Percentiles rank a stretch among this genome's conserved stretches.
Conservation (phyloP, 2,113 vertebrate genomes). For the zebrafish (Danio rerio) region DNA sequence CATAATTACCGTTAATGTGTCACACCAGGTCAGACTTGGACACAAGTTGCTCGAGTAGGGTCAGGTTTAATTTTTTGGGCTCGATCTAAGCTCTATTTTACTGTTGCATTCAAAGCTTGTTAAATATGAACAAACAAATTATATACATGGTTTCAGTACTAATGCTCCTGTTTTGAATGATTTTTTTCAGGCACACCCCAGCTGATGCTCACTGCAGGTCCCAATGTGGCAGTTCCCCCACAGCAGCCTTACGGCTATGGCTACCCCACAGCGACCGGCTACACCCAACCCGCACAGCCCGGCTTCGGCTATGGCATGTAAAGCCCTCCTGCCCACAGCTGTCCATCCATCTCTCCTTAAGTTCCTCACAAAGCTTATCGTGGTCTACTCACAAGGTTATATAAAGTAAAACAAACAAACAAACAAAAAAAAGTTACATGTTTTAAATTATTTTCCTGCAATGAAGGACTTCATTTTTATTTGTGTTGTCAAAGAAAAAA, state of each 20-base stretch:
- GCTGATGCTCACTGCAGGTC: constrained; percentile 96
- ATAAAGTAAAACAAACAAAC: constrained; percentile 65
- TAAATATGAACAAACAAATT: too few species aligned
- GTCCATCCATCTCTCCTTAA: constrained; percentile 79
- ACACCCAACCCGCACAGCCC: constrained; percentile 85
- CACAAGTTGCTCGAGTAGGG: too few species aligned
- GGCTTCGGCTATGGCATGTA: constrained; percentile 97
- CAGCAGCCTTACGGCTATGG: constrained; percentile 95
- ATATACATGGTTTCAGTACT: too few species aligned
- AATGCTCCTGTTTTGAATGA: constrained; percentile 1
- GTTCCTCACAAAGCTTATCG: constrained; percentile 88
- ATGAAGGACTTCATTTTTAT: constrained; percentile 92
- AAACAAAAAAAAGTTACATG: constrained; percentile 74
- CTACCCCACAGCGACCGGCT: constrained; percentile 87
- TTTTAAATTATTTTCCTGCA: constrained; percentile 80
- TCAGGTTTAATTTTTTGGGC: too few species aligned
- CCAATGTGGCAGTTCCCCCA: constrained; percentile 92
- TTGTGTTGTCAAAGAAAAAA: constrained; percentile 82
- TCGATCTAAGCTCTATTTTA: too few species aligned
- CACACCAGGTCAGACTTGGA: too few species aligned
- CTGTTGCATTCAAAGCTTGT: too few species aligned
- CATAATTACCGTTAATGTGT: too few species aligned
- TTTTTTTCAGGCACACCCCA: constrained; percentile 89
- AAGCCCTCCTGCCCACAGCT: constrained; percentile 70
- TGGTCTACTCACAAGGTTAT: constrained; percentile 87